These are phyloP conservation scores for Folsomia candida DNA, from an alignment of 2,888 invertebrate genomes.

Conservation along the genomic window DNA sequence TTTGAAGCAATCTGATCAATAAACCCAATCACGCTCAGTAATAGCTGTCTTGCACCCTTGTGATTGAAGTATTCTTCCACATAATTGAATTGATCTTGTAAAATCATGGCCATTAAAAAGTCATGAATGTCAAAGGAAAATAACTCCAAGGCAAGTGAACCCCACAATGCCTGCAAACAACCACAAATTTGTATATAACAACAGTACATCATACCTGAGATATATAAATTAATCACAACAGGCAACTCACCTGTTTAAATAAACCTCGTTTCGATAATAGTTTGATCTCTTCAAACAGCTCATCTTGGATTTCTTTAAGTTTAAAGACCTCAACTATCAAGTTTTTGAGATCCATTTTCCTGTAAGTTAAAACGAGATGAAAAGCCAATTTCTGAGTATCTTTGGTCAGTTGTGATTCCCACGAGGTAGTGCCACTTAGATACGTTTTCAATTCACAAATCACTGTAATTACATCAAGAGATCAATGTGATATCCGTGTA, in stretches of 20 bases:
- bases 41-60: constrained; percentile 57
- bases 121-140: constrained; percentile 68
- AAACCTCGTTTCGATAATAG: constrained; percentile 60
- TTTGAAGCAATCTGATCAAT: not conserved
- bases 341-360: constrained; percentile 64
- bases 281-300: constrained; percentile 64
- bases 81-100: constrained; percentile 75
- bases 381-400: constrained; percentile 65
- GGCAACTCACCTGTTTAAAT: constrained; percentile 64
- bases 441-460: not conserved
- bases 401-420: not conserved
- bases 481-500: not conserved
- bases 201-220: too few species aligned
- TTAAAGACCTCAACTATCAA: constrained; percentile 66
- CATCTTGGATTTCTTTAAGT: constrained; percentile 62
- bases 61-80: constrained; percentile 73
- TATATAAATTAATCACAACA: constrained; percentile 38
- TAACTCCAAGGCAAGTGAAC: constrained; percentile 65
- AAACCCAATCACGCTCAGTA: constrained; percentile 52
- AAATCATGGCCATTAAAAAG: constrained; percentile 71
- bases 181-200: not conserved
- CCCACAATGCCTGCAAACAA: constrained; percentile 64
- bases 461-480: not conserved
- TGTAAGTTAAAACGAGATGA: constrained; percentile 68
- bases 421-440: too few species aligned